Percentiles rank a stretch among this genome's conserved stretches.
phyloP scores from a whole-genome alignment of 2,888 invertebrate species.

The Archaeoteleia sp. region DNA sequence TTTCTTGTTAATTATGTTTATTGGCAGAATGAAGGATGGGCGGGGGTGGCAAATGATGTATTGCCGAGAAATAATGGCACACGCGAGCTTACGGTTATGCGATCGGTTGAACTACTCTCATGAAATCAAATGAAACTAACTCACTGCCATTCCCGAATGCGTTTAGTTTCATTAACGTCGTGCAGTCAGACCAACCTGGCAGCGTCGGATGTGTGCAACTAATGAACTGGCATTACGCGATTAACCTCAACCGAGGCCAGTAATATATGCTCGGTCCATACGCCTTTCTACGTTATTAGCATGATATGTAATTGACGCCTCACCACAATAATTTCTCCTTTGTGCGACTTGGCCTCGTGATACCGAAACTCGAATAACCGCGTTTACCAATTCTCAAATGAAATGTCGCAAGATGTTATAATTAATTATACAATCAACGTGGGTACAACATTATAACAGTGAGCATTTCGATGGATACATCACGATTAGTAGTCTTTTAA shows the following conservation, averaged over 20 bases:
- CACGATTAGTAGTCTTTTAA: too few species aligned
- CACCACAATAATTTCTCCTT: conserved; percentile 45
- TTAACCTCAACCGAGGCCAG: conserved; percentile 66
- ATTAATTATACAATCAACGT: too few species aligned
- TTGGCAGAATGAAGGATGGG: too few species aligned
- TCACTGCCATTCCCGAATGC: conserved; percentile 64
- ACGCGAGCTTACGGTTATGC: conserved; percentile 38
- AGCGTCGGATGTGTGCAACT: conserved; percentile 64
- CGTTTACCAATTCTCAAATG: too few species aligned
- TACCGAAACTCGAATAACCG: too few species aligned
- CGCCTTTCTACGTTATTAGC: conserved; percentile 53
- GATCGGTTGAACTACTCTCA: conserved; percentile 59
- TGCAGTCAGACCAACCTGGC: conserved; percentile 58
- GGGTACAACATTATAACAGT: too few species aligned
- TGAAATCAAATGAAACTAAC: conserved; percentile 70
- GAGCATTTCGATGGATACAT: too few species aligned
- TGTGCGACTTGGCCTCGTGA: conserved; percentile 27
- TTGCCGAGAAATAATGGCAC: conserved; percentile 20
- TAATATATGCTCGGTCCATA: conserved; percentile 63
- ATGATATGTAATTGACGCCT: conserved; percentile 44
- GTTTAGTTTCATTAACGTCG: conserved; percentile 67
- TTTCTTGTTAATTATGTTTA: too few species aligned
- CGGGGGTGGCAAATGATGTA: conserved; percentile 3
- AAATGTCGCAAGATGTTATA: too few species aligned
- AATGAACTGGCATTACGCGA: conserved; percentile 72